Evolutionary conservation across 2,888 invertebrate genomes (phyloP).

Genomic region (Patella depressa): DNA sequence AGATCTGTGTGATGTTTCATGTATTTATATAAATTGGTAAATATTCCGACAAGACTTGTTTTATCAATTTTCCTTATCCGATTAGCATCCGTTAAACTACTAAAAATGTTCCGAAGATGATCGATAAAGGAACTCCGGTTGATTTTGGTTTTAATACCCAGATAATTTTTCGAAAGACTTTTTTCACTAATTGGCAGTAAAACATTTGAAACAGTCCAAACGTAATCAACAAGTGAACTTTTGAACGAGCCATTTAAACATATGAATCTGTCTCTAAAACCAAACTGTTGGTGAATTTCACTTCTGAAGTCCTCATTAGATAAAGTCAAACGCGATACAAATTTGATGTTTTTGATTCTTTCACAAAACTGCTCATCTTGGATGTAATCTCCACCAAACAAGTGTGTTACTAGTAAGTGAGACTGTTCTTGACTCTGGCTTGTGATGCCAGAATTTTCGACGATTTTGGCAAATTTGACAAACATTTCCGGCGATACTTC

Average conservation of each 20-base stretch:
- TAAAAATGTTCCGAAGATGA: background rate
- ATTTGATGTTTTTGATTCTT: slow-evolving; percentile 24
- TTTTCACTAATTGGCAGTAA: background rate
- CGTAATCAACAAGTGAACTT: background rate
- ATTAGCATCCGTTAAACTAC: background rate
- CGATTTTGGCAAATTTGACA: slow-evolving; percentile 31
- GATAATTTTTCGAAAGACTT: background rate
- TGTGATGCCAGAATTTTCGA: slow-evolving; percentile 24
- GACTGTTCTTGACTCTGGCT: slow-evolving; percentile 22
- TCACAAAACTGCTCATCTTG: slow-evolving; percentile 7
- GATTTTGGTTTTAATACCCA: background rate
- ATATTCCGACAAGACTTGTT: background rate
- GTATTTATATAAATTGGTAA: background rate
- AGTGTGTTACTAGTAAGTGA: slow-evolving; percentile 20
- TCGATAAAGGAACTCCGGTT: background rate
- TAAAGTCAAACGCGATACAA: slow-evolving; percentile 23
- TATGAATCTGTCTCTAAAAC: slow-evolving; percentile 1
- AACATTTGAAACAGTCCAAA: slow-evolving; percentile 12
- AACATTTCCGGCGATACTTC: slow-evolving; percentile 32
- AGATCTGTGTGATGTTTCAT: background rate
- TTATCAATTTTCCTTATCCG: background rate
- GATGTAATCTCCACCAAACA: slow-evolving; percentile 21
- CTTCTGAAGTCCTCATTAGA: background rate
- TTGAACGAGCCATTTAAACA: slow-evolving; percentile 18
- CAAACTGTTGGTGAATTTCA: slow-evolving; percentile 16